These are phyloP conservation scores for Dissostichus mawsoni DNA, from an alignment of 2,113 vertebrate genomes.

Conservation along the genomic window DNA sequence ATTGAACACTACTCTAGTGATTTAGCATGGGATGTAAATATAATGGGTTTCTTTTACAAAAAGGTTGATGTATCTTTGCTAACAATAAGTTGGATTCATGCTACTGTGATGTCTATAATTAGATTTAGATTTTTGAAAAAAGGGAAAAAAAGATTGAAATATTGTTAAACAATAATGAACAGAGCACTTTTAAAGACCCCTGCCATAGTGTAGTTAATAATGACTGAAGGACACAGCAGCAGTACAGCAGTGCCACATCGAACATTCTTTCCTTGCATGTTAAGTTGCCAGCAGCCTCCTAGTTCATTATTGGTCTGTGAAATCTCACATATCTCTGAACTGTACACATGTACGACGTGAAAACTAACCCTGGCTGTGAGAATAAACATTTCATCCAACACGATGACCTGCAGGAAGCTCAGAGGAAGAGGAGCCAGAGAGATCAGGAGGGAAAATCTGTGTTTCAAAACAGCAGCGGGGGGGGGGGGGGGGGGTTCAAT, in stretches of 20 bases:
- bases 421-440: conserved; percentile 11
- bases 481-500: background rate
- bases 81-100: no score
- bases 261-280: background rate
- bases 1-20: no score
- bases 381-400: conserved; percentile 35
- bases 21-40: no score
- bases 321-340: conserved; percentile 67
- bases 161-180: no score
- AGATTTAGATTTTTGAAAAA: no score
- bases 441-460: background rate
- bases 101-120: no score
- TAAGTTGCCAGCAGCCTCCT: conserved; percentile 5
- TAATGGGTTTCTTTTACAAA: no score
- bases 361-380: conserved; percentile 48
- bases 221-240: background rate
- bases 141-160: no score
- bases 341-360: conserved; percentile 58
- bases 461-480: conserved; percentile 23
- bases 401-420: background rate
- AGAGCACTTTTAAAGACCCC: no score
- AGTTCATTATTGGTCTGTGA: conserved; percentile 52
- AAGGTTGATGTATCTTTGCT: no score
- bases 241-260: background rate
- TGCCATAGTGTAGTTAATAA: background rate